Percentiles rank a stretch among this genome's conserved stretches.
Evolutionary conservation across 1,140 invertebrate species (phyloP).

Genomic region (Cydia pomonella): DNA sequence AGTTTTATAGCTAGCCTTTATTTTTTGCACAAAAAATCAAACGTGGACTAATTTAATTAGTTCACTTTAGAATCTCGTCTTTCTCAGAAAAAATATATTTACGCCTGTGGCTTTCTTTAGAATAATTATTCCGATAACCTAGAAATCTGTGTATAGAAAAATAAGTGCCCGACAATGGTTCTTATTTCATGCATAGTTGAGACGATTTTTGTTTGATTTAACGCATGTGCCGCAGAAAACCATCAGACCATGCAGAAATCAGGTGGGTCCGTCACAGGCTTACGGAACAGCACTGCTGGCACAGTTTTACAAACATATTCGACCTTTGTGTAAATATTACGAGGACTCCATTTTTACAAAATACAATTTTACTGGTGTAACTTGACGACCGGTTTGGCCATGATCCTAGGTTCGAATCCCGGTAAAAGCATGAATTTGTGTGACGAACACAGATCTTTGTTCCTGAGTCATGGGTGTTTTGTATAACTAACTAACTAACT

Average conservation of each 20-base stretch:
- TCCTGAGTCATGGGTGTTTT: too few relatives aligned
- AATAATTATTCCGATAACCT: not conserved
- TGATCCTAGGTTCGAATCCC: too few relatives aligned
- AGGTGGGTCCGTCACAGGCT: slow-evolving; percentile 59
- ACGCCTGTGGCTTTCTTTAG: not conserved
- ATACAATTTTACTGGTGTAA: too few relatives aligned
- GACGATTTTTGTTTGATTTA: slow-evolving; percentile 52
- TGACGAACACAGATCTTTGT: too few relatives aligned
- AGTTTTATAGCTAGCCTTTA: too few relatives aligned
- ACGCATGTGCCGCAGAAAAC: slow-evolving; percentile 62
- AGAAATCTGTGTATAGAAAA: slow-evolving; percentile 36
- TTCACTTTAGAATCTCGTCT: too few relatives aligned
- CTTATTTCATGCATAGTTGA: slow-evolving; percentile 11
- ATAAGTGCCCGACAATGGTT: not conserved
- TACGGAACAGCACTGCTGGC: not conserved
- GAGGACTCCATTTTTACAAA: too few relatives aligned
- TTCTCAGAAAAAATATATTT: not conserved
- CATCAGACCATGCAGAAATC: slow-evolving; percentile 62
- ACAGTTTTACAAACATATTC: not conserved
- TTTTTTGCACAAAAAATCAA: too few relatives aligned
- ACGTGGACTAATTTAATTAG: too few relatives aligned
- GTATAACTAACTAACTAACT: too few relatives aligned
- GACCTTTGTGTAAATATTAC: not conserved
- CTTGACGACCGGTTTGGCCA: too few relatives aligned
- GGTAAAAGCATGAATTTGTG: too few relatives aligned